A percentile compares a stretch with the other conserved stretches of the same genome.
Conservation (phyloP, 2,797 vertebrate genomes). For the Acanthornis magna region DNA sequence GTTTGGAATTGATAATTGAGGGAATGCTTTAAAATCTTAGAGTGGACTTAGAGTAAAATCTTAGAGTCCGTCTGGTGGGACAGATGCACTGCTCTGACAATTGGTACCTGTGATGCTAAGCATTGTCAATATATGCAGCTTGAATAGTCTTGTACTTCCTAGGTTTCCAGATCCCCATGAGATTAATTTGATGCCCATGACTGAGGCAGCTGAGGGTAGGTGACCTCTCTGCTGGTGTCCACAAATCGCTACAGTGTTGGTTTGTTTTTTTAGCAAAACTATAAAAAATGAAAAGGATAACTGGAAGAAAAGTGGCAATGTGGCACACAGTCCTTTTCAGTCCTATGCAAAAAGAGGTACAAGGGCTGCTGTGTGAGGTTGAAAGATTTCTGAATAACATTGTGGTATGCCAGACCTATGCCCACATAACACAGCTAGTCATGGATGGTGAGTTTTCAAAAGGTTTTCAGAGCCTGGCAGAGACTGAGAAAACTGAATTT, state of each 20-base stretch:
- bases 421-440: neutral
- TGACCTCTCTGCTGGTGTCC: accelerated
- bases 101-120: accelerated
- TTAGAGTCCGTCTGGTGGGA: neutral
- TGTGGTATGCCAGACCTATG: neutral
- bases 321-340: neutral
- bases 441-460: neutral
- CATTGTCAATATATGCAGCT: accelerated
- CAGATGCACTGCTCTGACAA: neutral
- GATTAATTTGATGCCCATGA: neutral
- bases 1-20: neutral
- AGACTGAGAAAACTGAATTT: neutral
- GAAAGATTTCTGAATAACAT: neutral
- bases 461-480: neutral
- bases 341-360: neutral
- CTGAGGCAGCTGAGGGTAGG: neutral
- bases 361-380: neutral
- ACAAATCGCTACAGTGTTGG: accelerated
- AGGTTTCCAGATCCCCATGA: neutral
- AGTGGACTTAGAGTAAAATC: neutral
- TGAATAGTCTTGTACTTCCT: neutral
- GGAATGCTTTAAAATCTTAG: neutral
- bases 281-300: neutral
- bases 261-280: neutral
- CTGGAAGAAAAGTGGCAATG: neutral